Base-by-base conservation (phyloP, 2,888 invertebrate species). In the Entomobrya proxima region DNA sequence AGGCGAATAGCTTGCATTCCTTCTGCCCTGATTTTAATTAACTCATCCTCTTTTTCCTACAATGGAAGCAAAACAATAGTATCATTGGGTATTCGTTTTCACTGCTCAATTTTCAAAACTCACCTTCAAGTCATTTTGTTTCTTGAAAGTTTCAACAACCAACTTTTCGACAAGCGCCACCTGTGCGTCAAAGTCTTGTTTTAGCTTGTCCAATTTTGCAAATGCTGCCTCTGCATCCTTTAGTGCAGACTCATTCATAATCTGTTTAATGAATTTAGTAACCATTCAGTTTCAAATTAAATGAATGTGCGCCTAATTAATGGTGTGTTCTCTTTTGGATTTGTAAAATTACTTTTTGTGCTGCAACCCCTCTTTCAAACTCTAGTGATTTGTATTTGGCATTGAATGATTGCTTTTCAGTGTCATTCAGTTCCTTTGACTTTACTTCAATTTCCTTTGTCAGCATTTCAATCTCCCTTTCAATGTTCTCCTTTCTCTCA, bases 111-210 rank as follows among this genome's bases (percentile, higher is more conserved):
- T n/a, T n/a, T n/a, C n/a, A n/a, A n/a, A n/a, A n/a, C 21, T 50
- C 84, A 89, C 89, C 84, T 87, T 89, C 9, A 89, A 37, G 15
- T 89, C 89, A 47, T 69, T 85, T 5, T 85, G 86, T 44, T 86
- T 69, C 15, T 85, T 82, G 55, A 80, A 86, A 0, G 85, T 77
- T 44, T 89, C 88, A 13, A 86, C 13, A 2, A 85, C 87, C 47
- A 89, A 52, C 11, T 86, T 74, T 21, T 90, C 88, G 0, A 88
- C 86, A 5, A 87, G 24, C n/a, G 81, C 75, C n/a, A 77, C 61
- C 40, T 90, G 89, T 9, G 27, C 15, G 15, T 89, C 89, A 69
- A 81, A 87, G 40, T 90, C 89, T n/a, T 35, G n/a, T 61, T 69
- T 82, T 7, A 89, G 40, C 75, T 89, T 89, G 0, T 88, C 88